phyloP scores from a whole-genome alignment of 2,888 invertebrate genomes.

The Ochropleura plecta region DNA sequence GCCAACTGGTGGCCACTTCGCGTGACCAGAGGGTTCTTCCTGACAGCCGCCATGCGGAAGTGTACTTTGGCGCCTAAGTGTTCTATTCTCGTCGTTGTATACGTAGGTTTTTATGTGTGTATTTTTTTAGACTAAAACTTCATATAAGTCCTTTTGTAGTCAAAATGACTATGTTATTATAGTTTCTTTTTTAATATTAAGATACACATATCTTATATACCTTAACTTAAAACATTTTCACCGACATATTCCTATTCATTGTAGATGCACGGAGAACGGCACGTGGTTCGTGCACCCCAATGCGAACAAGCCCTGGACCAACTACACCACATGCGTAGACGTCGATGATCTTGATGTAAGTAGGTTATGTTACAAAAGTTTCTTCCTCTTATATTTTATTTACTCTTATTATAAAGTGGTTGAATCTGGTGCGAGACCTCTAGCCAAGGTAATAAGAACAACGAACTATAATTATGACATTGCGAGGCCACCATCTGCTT shows the following conservation, averaged over 20 bases:
- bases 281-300: slow-evolving; percentile 92
- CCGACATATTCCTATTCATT: slow-evolving; percentile 17
- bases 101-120: too few relatives aligned
- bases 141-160: too few relatives aligned
- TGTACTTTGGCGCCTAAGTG: too few relatives aligned
- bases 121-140: too few relatives aligned
- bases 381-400: background rate
- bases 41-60: too few relatives aligned
- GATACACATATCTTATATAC: too few relatives aligned
- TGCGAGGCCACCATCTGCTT: background rate
- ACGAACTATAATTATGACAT: background rate
- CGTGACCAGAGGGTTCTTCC: too few relatives aligned
- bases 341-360: slow-evolving; percentile 91
- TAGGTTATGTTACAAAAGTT: slow-evolving; percentile 27
- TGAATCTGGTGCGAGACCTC: background rate
- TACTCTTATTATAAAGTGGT: background rate
- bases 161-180: too few relatives aligned
- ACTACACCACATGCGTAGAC: slow-evolving; percentile 93
- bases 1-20: too few relatives aligned
- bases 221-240: background rate
- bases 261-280: slow-evolving; percentile 92
- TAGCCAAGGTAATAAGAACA: background rate
- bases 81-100: too few relatives aligned
- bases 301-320: slow-evolving; percentile 91
- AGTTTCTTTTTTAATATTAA: too few relatives aligned